Evolutionary conservation across 92 coral and sea anemone genomes (phyloP).

Genomic region (Porites lobata): DNA sequence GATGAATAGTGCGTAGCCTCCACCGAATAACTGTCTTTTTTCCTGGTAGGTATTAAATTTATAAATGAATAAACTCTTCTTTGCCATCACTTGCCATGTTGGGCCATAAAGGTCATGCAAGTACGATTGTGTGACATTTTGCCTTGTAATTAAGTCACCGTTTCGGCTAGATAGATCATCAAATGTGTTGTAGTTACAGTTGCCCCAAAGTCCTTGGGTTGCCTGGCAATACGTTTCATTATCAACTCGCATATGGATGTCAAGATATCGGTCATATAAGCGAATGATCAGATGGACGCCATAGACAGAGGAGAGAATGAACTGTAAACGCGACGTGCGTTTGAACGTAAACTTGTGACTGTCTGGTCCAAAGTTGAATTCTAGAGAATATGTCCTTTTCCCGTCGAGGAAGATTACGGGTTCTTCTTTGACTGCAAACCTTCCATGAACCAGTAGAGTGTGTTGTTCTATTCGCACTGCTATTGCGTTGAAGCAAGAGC

Average conservation of each 20-base stretch:
- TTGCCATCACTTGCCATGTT: constrained; percentile 75
- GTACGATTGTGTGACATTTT: constrained; percentile 75
- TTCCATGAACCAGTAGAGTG: constrained; percentile 78
- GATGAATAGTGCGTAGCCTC: constrained; percentile 89
- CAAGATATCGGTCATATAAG: constrained; percentile 91
- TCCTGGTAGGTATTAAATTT: constrained; percentile 70
- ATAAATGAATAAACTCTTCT: constrained; percentile 80
- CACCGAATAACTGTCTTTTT: constrained; percentile 73
- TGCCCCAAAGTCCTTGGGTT: constrained; percentile 92
- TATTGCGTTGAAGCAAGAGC: constrained; percentile 88
- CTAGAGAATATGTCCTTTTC: constrained; percentile 49
- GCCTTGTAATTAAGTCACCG: constrained; percentile 42
- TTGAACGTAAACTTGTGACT: constrained; percentile 62
- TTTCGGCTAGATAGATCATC: constrained; percentile 70
- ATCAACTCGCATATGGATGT: constrained; percentile 74
- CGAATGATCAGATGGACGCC: constrained; percentile 78
- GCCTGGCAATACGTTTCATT: constrained; percentile 76
- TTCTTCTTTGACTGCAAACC: constrained; percentile 71
- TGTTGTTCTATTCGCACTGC: constrained; percentile 74
- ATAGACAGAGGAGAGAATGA: constrained; percentile 54
- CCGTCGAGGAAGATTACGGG: constrained; percentile 75
- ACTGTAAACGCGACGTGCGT: constrained; percentile 78
- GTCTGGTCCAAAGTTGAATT: constrained; percentile 68
- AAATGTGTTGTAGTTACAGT: constrained; percentile 71
- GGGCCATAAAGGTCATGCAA: constrained; percentile 73